phyloP scores from a whole-genome alignment of 1,140 invertebrate species.

The Zaprionus inermis region DNA sequence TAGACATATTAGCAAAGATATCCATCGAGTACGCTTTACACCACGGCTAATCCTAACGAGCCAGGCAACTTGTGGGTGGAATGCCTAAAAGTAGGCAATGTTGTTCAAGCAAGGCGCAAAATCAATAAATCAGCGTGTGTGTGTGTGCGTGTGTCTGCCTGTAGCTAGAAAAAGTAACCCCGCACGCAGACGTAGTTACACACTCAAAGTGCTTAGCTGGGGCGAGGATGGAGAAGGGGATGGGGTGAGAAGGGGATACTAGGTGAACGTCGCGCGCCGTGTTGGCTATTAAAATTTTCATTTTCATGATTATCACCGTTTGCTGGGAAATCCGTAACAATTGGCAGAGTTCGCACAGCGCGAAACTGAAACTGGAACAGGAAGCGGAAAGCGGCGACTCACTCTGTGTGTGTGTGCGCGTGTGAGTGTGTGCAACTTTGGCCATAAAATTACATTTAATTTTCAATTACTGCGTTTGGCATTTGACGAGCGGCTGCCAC shows the following conservation, averaged over 20 bases:
- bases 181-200: constrained; percentile 25
- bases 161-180: constrained; percentile 40
- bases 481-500: constrained; percentile 41
- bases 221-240: background rate
- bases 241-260: background rate
- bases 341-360: constrained; percentile 59
- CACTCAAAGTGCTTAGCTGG: background rate
- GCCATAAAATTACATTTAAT: constrained; percentile 81
- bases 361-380: background rate
- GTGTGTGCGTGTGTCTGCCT: constrained; percentile 26
- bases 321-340: constrained; percentile 73
- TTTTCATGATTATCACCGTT: constrained; percentile 77
- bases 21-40: background rate
- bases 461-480: constrained; percentile 77
- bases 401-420: constrained; percentile 31
- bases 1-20: background rate
- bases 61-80: constrained; percentile 42
- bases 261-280: constrained; percentile 26
- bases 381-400: constrained; percentile 22
- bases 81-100: constrained; percentile 50
- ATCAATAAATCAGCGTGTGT: constrained; percentile 57
- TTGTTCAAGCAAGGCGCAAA: constrained; percentile 40
- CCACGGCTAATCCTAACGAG: constrained; percentile 46
- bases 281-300: constrained; percentile 76
- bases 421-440: constrained; percentile 69